Percentiles rank a stretch among this genome's conserved stretches.
Conservation (phyloP, 2,888 invertebrate species). For the Gerosis bhagava region DNA sequence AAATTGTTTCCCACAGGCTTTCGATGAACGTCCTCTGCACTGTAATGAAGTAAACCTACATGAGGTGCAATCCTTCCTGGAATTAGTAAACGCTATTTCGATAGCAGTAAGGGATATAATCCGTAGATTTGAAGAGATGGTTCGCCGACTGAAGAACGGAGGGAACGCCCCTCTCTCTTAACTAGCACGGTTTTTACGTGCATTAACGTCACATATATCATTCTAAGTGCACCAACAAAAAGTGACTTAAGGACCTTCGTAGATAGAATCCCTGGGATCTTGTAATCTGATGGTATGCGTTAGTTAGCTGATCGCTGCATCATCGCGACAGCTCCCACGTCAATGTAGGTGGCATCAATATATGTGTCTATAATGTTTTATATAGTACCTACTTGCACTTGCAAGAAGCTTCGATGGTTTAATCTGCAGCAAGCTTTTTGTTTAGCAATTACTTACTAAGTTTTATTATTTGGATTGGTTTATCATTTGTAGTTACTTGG, state of each 20-base stretch:
- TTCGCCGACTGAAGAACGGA: conserved; percentile 10
- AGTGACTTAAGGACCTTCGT: conserved; percentile 39
- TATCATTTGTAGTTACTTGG: no score
- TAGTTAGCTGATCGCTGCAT: conserved; percentile 16
- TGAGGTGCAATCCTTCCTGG: background rate
- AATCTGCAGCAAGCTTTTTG: conserved; percentile 20
- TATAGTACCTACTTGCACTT: conserved; percentile 5
- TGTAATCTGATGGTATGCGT: conserved; percentile 21
- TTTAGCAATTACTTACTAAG: no score
- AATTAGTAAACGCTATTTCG: background rate
- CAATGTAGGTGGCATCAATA: conserved; percentile 18
- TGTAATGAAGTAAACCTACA: conserved; percentile 17
- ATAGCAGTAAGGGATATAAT: conserved; percentile 1
- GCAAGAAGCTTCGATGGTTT: conserved; percentile 12
- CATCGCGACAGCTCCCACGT: conserved; percentile 16
- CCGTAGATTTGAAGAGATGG: background rate
- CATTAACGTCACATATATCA: conserved; percentile 47
- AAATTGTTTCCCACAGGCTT: conserved; percentile 24
- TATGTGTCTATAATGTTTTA: conserved; percentile 12
- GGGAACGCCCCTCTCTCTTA: conserved; percentile 29
- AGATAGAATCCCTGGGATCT: conserved; percentile 28
- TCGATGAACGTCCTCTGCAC: conserved; percentile 6
- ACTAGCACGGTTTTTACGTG: conserved; percentile 44
- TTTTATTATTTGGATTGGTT: no score
- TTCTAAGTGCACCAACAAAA: conserved; percentile 41